phyloP scores from a whole-genome alignment of 2,113 vertebrate genomes.

The Ctenomys sociabilis region DNA sequence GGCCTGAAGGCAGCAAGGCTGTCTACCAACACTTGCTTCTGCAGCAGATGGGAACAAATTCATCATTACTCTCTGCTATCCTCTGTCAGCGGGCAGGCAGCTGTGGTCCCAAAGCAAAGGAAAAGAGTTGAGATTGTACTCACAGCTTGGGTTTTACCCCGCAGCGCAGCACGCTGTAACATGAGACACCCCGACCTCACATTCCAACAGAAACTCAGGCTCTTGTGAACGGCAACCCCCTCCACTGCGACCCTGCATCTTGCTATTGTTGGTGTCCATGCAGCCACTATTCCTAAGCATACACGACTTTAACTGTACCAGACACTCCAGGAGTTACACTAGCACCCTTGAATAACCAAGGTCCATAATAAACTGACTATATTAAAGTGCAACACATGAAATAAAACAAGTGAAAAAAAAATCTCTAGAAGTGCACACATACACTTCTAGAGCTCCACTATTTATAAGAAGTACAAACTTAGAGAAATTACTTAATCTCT shows the following conservation, averaged over 20 bases:
- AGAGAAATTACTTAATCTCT: not conserved
- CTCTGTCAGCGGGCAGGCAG: conserved; percentile 54
- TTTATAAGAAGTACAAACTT: not conserved
- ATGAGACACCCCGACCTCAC: conserved; percentile 71
- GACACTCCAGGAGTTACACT: not conserved
- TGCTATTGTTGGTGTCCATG: not conserved
- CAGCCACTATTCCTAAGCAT: conserved; percentile 51
- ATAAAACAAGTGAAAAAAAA: not conserved
- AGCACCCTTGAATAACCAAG: conserved; percentile 10
- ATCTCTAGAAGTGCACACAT: not conserved
- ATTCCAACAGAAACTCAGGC: conserved; percentile 78
- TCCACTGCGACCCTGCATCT: conserved; percentile 25
- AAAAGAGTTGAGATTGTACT: conserved; percentile 47
- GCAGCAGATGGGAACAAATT: conserved; percentile 72
- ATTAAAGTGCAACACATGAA: conserved; percentile 22
- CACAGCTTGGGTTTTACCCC: conserved; percentile 68
- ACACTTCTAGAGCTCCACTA: not conserved
- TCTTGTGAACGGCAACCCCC: conserved; percentile 42
- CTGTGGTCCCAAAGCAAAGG: conserved; percentile 54
- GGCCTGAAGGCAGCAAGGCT: conserved; percentile 53
- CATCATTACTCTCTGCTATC: conserved; percentile 16
- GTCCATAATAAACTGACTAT: conserved; percentile 32
- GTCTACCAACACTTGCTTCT: not conserved
- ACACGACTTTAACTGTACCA: not conserved
- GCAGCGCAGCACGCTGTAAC: conserved; percentile 75